A percentile compares a stretch with the other conserved stretches of the same genome.
phyloP scores from a whole-genome alignment of 2,888 invertebrate species.

The Pollenia angustigena region DNA sequence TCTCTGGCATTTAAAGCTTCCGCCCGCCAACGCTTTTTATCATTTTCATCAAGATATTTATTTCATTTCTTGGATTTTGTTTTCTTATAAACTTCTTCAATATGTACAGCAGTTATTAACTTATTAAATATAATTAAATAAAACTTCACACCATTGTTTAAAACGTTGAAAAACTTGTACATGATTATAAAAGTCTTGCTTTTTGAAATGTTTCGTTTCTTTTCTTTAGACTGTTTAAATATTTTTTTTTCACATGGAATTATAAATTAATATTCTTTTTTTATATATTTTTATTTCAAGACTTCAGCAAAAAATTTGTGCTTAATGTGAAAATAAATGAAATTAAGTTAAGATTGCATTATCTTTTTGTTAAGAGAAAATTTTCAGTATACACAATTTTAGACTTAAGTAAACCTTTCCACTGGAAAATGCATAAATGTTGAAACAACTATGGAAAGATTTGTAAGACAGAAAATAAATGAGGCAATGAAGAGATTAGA shows the following conservation, averaged over 20 bases:
- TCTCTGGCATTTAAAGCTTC: slow-evolving; percentile 53
- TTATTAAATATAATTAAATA: slow-evolving; percentile 69
- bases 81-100: not conserved
- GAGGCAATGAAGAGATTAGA: no score
- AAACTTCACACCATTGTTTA: slow-evolving; percentile 71
- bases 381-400: slow-evolving; percentile 23
- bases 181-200: slow-evolving; percentile 13
- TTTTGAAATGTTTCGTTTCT: slow-evolving; percentile 3
- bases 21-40: slow-evolving; percentile 34
- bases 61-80: not conserved
- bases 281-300: not conserved
- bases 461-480: not conserved
- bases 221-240: not conserved
- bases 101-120: slow-evolving; percentile 43
- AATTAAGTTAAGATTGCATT: slow-evolving; percentile 28
- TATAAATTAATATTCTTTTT: slow-evolving; percentile 1
- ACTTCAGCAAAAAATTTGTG: slow-evolving; percentile 10
- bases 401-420: not conserved
- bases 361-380: slow-evolving; percentile 8
- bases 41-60: not conserved
- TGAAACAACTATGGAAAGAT: slow-evolving; percentile 6
- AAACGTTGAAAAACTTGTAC: slow-evolving; percentile 33
- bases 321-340: slow-evolving; percentile 37
- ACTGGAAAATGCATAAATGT: not conserved
- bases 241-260: slow-evolving; percentile 4